These are phyloP conservation scores for Laupala kohalensis DNA, from an alignment of 1,140 invertebrate genomes.

Conservation along the genomic window DNA sequence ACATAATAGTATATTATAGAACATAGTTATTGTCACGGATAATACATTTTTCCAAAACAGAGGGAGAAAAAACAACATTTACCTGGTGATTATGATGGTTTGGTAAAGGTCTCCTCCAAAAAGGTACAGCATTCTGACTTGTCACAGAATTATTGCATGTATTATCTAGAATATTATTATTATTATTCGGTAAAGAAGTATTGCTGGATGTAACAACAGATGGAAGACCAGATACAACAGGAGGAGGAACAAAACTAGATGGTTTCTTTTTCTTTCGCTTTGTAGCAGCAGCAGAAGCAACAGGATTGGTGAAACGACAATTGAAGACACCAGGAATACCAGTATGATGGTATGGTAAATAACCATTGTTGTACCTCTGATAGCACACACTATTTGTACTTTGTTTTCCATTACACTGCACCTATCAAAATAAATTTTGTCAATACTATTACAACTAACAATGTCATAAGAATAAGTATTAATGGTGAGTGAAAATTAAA, in stretches of 20 bases:
- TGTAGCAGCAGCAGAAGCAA: constrained; percentile 29
- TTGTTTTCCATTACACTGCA: neutral
- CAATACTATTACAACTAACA: neutral
- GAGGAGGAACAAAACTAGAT: constrained; percentile 70
- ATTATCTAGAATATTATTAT: neutral
- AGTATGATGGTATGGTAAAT: constrained; percentile 24
- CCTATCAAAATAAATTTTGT: neutral
- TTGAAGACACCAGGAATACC: constrained; percentile 77
- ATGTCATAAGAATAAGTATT: neutral
- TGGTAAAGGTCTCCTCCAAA: constrained; percentile 65
- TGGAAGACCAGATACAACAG: constrained; percentile 23
- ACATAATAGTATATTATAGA: neutral
- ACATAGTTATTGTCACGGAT: too few species aligned
- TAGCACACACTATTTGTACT: neutral
- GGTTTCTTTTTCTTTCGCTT: constrained; percentile 83
- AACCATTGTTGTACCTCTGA: constrained; percentile 5
- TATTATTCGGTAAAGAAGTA: neutral
- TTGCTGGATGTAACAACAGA: neutral
- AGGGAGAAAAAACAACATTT: neutral
- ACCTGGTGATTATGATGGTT: constrained; percentile 28
- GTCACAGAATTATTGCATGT: neutral
- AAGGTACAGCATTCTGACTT: constrained; percentile 32
- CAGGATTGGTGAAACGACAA: constrained; percentile 68
- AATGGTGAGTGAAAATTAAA: neutral
- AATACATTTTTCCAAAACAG: neutral